phyloP scores from a whole-genome alignment of 2,888 invertebrate genomes.

The Tetheella fluctuosa region DNA sequence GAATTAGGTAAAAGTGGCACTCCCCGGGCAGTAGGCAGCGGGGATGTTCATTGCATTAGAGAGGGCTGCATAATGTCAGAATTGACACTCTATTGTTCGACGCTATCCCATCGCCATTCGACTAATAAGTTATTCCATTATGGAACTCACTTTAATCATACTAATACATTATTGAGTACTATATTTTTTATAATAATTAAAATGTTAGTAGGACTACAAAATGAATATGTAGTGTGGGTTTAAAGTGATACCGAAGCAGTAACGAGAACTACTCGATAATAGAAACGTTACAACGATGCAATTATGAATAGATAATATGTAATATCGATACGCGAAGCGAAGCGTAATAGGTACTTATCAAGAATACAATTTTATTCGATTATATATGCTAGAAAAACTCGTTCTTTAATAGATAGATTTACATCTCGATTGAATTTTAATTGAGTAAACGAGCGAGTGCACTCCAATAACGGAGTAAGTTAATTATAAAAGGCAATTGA shows the following conservation, averaged over 20 bases:
- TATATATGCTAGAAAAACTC: conserved; percentile 68
- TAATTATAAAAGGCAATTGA: conserved; percentile 84
- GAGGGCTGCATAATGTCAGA: conserved; percentile 73
- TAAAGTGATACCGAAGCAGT: conserved; percentile 26
- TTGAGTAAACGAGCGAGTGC: conserved; percentile 77
- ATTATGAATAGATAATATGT: conserved; percentile 42
- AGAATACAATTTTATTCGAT: conserved; percentile 61
- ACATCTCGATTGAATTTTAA: conserved; percentile 80
- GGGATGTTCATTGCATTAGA: conserved; percentile 69
- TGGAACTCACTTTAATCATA: conserved; percentile 33
- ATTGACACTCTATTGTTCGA: conserved; percentile 56
- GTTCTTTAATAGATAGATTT: conserved; percentile 70
- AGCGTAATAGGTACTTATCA: conserved; percentile 46
- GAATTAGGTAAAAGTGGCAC: conserved; percentile 79
- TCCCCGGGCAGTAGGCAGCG: conserved; percentile 43
- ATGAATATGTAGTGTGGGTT: conserved; percentile 3
- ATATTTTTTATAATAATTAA: conserved; percentile 8
- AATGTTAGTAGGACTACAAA: not conserved
- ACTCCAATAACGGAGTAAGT: conserved; percentile 78
- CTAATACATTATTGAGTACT: not conserved
- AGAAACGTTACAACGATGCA: conserved; percentile 30
- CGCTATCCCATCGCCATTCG: conserved; percentile 17
- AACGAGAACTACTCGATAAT: conserved; percentile 38
- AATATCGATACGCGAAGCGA: conserved; percentile 35
- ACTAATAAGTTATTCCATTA: conserved; percentile 18